These are phyloP conservation scores for Tapera naevia DNA, from an alignment of 2,797 vertebrate genomes.

Conservation along the genomic window DNA sequence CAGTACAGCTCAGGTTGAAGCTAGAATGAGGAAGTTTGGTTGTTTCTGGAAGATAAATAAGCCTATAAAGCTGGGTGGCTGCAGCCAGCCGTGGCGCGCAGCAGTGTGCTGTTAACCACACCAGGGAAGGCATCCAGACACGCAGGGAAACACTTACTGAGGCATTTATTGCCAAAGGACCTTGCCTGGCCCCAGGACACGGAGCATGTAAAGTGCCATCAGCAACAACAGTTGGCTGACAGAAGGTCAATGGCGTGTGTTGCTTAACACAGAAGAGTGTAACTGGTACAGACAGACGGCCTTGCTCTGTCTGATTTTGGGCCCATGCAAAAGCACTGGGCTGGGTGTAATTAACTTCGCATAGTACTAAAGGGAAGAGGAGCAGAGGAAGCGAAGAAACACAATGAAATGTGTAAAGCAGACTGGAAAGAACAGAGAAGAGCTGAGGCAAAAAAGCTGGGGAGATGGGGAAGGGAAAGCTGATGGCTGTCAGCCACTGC, in stretches of 20 bases:
- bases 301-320: background rate
- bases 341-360: background rate
- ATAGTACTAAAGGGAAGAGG: background rate
- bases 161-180: constrained; percentile 14
- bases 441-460: background rate
- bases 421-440: background rate
- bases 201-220: background rate
- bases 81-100: background rate
- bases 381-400: background rate
- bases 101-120: background rate
- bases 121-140: background rate
- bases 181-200: background rate
- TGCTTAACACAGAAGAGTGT: constrained; percentile 28
- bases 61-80: background rate
- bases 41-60: background rate
- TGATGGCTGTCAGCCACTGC: background rate
- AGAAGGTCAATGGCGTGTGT: background rate
- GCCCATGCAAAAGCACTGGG: background rate
- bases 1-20: background rate
- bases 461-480: background rate
- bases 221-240: constrained; percentile 1
- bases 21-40: background rate
- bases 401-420: background rate
- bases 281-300: background rate
- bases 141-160: background rate